Evolutionary conservation across 2,888 invertebrate genomes (phyloP), one percentile per base, ranked within the genome.

Genomic region (Phania funesta): DNA sequence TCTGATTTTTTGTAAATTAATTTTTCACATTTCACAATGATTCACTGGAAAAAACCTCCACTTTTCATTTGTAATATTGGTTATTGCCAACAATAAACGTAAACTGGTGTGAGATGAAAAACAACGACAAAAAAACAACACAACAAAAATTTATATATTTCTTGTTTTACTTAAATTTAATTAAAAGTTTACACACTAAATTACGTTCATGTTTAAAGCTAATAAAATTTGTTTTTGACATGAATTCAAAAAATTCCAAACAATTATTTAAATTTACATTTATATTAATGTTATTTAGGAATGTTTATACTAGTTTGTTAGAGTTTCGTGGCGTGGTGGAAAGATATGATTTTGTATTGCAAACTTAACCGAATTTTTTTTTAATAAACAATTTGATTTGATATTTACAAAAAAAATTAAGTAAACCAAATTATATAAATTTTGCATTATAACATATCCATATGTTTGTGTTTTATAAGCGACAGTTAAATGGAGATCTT

Each of bases 171-270:
- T 64, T 76, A 67, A 18, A 64, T 58, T 20, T 50, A 70, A 54
- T 76, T 26, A 44, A 50, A 74, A 58, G 68, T 74, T 56, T 65
- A 80, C 70, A 80, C 38, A 46, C 54, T 67, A 71, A 76, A 81
- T 81, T 76, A 71, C 52, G 50, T 60, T 76, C 50, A 81, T 70
- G 70, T 65, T 74, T 82, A 78, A 78, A 82, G 68, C 68, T 74
- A 35, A 56, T 32, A 56, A 46, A 48, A 62, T 20, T 35, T 26
- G 6, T 13, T 18, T n/a, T n/a, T n/a, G n/a, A n/a, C n/a, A n/a
- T n/a, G n/a, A n/a, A n/a, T n/a, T n/a, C n/a, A n/a, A n/a, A n/a
- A n/a, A n/a, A n/a, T n/a, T n/a, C 6, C 62, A 22, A 29, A 38
- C n/a, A n/a, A n/a, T n/a, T n/a, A n/a, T n/a, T n/a, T n/a, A n/a